phyloP scores from a whole-genome alignment of 2,888 invertebrate genomes.

The Norana najaformis region DNA sequence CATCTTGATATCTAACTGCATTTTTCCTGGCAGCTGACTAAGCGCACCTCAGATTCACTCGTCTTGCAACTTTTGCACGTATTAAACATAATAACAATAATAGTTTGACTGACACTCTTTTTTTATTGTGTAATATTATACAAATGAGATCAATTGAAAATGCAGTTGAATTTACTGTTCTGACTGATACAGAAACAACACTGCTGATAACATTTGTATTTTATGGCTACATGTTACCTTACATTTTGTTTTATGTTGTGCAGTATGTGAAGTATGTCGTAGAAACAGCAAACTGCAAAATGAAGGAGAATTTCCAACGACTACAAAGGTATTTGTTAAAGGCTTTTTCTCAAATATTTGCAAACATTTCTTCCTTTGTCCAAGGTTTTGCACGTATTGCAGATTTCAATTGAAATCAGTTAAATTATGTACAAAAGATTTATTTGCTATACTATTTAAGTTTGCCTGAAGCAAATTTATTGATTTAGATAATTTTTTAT shows the following conservation, averaged over 20 bases:
- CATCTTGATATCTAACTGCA: too few relatives aligned
- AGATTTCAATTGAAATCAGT: not conserved
- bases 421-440: not conserved
- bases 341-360: not conserved
- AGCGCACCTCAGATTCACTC: too few relatives aligned
- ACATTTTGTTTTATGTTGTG: conserved; percentile 41
- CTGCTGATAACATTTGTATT: too few relatives aligned
- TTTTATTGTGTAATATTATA: too few relatives aligned
- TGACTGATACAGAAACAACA: too few relatives aligned
- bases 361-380: not conserved
- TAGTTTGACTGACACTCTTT: too few relatives aligned
- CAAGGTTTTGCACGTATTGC: not conserved
- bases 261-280: conserved; percentile 59
- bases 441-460: not conserved
- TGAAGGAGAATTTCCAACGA: conserved; percentile 49
- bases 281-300: conserved; percentile 55
- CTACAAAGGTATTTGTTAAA: not conserved
- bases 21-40: too few relatives aligned
- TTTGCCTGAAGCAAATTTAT: not conserved
- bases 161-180: too few relatives aligned
- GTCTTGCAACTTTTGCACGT: too few relatives aligned
- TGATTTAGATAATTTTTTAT: not conserved
- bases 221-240: not conserved
- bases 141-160: too few relatives aligned
- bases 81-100: too few relatives aligned